A percentile compares a stretch with the other conserved stretches of the same genome.
Evolutionary conservation across 2,113 vertebrate species (phyloP).

Genomic region (Myiozetetes cayanensis): DNA sequence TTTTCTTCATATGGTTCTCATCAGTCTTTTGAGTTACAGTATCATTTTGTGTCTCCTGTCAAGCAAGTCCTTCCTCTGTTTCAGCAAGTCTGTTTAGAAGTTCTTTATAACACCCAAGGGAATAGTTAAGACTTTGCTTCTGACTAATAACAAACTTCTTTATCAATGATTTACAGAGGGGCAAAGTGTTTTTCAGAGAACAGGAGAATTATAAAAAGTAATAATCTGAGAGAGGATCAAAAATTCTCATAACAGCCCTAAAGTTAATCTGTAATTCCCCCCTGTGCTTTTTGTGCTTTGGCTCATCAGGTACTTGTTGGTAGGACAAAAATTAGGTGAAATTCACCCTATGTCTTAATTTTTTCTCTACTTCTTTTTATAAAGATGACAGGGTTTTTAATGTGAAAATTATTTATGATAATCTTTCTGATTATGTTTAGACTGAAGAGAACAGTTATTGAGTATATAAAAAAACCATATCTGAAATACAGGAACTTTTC

Average conservation of each 20-base stretch:
- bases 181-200: not conserved
- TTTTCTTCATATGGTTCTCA: not conserved
- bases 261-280: slow-evolving; percentile 20
- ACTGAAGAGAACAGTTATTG: not conserved
- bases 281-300: slow-evolving; percentile 1
- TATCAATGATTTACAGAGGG: not conserved
- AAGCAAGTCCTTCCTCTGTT: not conserved
- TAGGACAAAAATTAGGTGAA: not conserved
- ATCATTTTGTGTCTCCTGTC: not conserved
- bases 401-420: not conserved
- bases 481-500: not conserved
- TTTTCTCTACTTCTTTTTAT: not conserved
- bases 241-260: slow-evolving; percentile 7
- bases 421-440: not conserved
- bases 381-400: not conserved
- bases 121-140: not conserved
- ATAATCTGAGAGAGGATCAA: slow-evolving; percentile 2
- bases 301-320: slow-evolving; percentile 8
- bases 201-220: not conserved
- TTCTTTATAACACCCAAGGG: not conserved
- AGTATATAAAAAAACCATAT: not conserved
- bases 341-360: not conserved
- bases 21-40: not conserved
- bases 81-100: not conserved
- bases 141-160: slow-evolving; percentile 6